A percentile compares a stretch with the other conserved stretches of the same genome.
phyloP scores from a whole-genome alignment of 2,797 vertebrate species.

The Coendou prehensilis region DNA sequence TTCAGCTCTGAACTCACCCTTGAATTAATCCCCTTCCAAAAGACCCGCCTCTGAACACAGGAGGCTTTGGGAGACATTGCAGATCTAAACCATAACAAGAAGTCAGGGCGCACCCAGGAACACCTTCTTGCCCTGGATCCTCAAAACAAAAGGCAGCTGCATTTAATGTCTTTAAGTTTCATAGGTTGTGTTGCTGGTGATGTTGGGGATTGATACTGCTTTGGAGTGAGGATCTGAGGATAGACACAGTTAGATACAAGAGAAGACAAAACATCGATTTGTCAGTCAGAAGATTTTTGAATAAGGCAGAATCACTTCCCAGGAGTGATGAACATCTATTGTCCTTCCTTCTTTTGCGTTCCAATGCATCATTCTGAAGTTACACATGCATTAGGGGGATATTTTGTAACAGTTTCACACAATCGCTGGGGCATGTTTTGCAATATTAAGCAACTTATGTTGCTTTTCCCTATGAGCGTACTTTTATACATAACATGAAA shows the following conservation, averaged over 20 bases:
- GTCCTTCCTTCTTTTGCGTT: not conserved
- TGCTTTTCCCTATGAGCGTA: slow-evolving; percentile 1
- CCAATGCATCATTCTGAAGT: slow-evolving; percentile 2
- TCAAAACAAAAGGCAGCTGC: not conserved
- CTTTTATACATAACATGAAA: slow-evolving; percentile 26
- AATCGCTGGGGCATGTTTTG: not conserved
- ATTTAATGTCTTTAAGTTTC: not conserved
- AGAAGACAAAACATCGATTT: slow-evolving; percentile 1
- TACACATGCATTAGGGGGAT: not conserved
- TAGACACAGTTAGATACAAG: not conserved
- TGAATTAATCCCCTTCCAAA: not conserved
- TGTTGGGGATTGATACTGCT: not conserved
- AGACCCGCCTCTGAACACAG: not conserved
- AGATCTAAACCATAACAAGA: not conserved
- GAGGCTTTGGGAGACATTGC: not conserved
- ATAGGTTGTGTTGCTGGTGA: not conserved
- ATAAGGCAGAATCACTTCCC: not conserved
- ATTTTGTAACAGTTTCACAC: not conserved
- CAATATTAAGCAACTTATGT: slow-evolving; percentile 9
- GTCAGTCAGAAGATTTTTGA: not conserved
- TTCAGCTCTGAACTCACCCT: not conserved
- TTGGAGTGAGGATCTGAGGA: not conserved
- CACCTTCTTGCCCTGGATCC: not conserved
- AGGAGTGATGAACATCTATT: not conserved
- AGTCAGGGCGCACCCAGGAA: not conserved